phyloP scores from a whole-genome alignment of 2,113 vertebrate species.

The Epinephelus lanceolatus region DNA sequence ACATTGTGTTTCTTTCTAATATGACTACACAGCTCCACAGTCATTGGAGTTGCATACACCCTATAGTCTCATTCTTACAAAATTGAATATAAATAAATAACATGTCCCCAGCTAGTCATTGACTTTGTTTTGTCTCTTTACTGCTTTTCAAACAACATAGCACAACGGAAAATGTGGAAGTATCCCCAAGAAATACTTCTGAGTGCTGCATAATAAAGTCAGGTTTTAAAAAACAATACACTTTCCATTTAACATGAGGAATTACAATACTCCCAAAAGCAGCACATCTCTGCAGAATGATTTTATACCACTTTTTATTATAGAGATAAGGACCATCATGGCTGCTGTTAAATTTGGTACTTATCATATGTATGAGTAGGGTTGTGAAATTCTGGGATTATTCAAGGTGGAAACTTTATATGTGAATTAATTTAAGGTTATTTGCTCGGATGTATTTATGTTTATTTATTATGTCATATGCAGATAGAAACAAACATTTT shows the following conservation, averaged over 20 bases:
- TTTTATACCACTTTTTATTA: not conserved
- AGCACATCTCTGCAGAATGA: not conserved
- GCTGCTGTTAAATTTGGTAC: not conserved
- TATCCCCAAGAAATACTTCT: not conserved
- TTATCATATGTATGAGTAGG: not conserved
- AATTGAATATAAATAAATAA: conserved; percentile 14
- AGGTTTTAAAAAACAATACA: conserved; percentile 1
- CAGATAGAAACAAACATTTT: too few species aligned
- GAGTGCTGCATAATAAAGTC: conserved; percentile 17
- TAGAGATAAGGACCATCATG: not conserved
- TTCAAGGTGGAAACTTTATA: not conserved
- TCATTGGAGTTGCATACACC: not conserved
- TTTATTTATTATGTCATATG: too few species aligned
- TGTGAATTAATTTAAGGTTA: not conserved
- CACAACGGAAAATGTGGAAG: not conserved
- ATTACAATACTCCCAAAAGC: not conserved
- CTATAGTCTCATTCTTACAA: not conserved
- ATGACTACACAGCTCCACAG: not conserved
- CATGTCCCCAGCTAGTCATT: conserved; percentile 28
- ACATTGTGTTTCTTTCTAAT: not conserved
- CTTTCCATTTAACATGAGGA: not conserved
- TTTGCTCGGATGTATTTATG: too few species aligned
- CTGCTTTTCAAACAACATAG: not conserved
- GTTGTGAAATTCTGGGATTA: too few species aligned
- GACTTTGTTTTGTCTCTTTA: conserved; percentile 21